Base-by-base conservation (phyloP, 2,113 vertebrate genomes). In the Antigone vipio region DNA sequence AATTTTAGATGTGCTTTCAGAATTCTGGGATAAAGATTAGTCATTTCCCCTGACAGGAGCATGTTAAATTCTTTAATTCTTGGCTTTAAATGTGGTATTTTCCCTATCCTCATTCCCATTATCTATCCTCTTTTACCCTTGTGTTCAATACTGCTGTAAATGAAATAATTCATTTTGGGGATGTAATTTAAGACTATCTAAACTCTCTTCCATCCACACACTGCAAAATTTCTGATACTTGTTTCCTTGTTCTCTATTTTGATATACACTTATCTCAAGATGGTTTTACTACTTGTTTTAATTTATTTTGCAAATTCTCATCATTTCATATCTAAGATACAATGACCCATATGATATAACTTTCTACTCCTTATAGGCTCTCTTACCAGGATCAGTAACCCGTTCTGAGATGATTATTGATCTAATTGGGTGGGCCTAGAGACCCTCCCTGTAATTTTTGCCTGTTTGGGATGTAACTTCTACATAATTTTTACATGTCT, bases 1-100 rank as follows among this genome's bases (percentile, higher is more conserved):
- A 60, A 87, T 79, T 92, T 89, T 79, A 94, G 62, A 83, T 56
- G 72, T 83, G 55, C 56, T 60, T 74, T 86, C 53, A 52, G 34
- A 63, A 71, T 66, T 83, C 81, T 89, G 81, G 72, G 52, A 83
- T 71, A 71, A 94, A 89, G 81, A 92, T 89, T 66, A 91, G 71
- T 89, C 77, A 94, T 92, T 83, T 92, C 60, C 69, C 52, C 35
- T 83, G 72, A 91, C 53, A 85, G 35, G 0, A 81, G 42, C 59
- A 52, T 55, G 85, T 63, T 82, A 44, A 81, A 86, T 69, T 86
- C 64, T 59, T 73, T 78, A 59, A 73, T 74, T 78, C 52, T 86
- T 94, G 76, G 89, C 76, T 89, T 95, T 69, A 32, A 69, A 40
- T 29, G 24, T 63, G 35, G 53, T 77, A 66, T 76, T 92, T 89